Percentiles rank a stretch among this genome's conserved stretches.
These are phyloP conservation scores for Hypothenemus hampei DNA, from an alignment of 1,140 invertebrate species.

Conservation along the genomic window DNA sequence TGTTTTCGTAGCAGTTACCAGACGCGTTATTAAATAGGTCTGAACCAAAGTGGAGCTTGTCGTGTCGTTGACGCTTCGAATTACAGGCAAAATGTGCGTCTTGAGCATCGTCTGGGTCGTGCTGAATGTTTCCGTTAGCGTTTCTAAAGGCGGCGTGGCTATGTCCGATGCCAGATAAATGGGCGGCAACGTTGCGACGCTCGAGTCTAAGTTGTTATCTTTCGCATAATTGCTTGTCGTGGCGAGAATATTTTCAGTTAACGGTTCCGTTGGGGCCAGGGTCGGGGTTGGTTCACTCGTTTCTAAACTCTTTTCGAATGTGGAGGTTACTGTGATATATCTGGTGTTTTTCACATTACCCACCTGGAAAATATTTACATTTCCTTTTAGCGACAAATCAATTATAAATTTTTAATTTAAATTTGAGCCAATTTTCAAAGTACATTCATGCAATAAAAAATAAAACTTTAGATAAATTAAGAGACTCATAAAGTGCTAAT, in stretches of 20 bases:
- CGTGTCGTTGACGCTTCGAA: conserved; percentile 65
- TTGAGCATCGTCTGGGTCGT: conserved; percentile 82
- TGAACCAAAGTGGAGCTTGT: conserved; percentile 75
- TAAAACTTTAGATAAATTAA: too few relatives aligned
- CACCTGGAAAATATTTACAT: conserved; percentile 69
- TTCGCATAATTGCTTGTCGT: conserved; percentile 69
- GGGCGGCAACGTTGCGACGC: conserved; percentile 74
- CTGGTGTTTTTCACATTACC: conserved; percentile 81
- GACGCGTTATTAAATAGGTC: conserved; percentile 78
- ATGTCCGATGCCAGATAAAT: conserved; percentile 67
- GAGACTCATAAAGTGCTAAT: too few relatives aligned
- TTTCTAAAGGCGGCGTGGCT: conserved; percentile 77
- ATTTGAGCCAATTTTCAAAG: too few relatives aligned
- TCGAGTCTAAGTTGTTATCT: conserved; percentile 67
- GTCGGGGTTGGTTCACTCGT: conserved; percentile 49
- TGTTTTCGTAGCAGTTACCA: conserved; percentile 84
- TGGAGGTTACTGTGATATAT: conserved; percentile 78
- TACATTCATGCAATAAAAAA: too few relatives aligned
- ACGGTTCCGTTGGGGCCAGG: conserved; percentile 61
- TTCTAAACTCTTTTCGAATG: conserved; percentile 68
- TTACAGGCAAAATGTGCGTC: conserved; percentile 78
- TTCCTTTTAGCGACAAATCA: too few relatives aligned
- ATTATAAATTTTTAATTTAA: too few relatives aligned
- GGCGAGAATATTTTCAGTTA: conserved; percentile 81
- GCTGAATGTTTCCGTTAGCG: conserved; percentile 84